These are phyloP conservation scores for Paragorgia papillata DNA, from an alignment of 92 coral and sea anemone genomes.

Conservation along the genomic window DNA sequence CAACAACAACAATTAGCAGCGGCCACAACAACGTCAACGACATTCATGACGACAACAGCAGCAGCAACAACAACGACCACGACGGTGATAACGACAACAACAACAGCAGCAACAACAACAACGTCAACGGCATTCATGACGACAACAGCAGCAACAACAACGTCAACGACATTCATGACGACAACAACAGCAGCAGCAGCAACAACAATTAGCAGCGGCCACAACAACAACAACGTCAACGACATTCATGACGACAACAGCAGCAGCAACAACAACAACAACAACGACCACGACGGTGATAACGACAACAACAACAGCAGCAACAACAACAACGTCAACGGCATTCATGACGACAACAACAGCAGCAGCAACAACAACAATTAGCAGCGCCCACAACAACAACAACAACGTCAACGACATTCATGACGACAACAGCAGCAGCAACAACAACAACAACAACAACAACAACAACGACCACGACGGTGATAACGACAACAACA, in stretches of 20 bases:
- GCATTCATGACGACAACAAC: neutral
- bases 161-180: neutral
- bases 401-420: slow-evolving; percentile 1
- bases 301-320: slow-evolving; percentile 9
- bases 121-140: neutral
- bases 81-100: neutral
- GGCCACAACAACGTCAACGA: too few relatives aligned
- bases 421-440: neutral
- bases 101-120: neutral
- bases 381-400: neutral
- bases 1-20: too few relatives aligned
- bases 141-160: neutral
- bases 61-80: neutral
- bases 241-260: neutral
- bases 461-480: neutral
- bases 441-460: slow-evolving; percentile 5
- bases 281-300: neutral
- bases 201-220: neutral
- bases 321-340: slow-evolving; percentile 1
- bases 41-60: neutral
- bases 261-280: slow-evolving; percentile 13
- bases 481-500: neutral
- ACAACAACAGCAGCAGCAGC: slow-evolving; percentile 15
- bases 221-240: slow-evolving; percentile 7
- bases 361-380: slow-evolving; percentile 2